Evolutionary conservation across 1,140 invertebrate species (phyloP).

Genomic region (Drosophila setifemur): DNA sequence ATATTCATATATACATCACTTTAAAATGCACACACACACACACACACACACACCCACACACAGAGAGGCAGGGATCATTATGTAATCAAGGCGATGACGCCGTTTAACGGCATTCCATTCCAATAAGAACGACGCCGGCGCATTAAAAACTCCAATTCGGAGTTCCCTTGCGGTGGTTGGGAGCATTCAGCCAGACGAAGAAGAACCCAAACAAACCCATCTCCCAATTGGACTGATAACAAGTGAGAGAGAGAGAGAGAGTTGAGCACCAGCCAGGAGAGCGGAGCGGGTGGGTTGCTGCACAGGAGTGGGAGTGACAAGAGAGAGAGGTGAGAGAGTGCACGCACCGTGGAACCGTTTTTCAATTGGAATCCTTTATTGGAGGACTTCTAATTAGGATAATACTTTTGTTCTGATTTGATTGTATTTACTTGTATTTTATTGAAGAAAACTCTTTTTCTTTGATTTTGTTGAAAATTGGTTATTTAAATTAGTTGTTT

Average conservation of each 20-base stretch:
- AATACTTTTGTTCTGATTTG: no score
- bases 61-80: constrained; percentile 47
- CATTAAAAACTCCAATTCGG: constrained; percentile 72
- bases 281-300: background rate
- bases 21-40: constrained; percentile 59
- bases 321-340: no score
- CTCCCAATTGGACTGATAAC: constrained; percentile 41
- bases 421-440: no score
- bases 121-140: constrained; percentile 74
- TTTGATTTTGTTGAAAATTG: no score
- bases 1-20: constrained; percentile 33
- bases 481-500: no score
- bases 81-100: constrained; percentile 60
- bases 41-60: constrained; percentile 1
- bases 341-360: constrained; percentile 6
- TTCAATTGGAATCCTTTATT: background rate
- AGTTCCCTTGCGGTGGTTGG: constrained; percentile 44
- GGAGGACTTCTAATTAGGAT: background rate
- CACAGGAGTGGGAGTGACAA: background rate
- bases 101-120: constrained; percentile 65
- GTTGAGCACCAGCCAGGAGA: no score
- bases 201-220: constrained; percentile 40
- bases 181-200: constrained; percentile 21
- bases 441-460: no score
- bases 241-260: constrained; percentile 1